A percentile compares a stretch with the other conserved stretches of the same genome.
Evolutionary conservation across 1,140 invertebrate species (phyloP).

Genomic region (Hypsibius dujardini): DNA sequence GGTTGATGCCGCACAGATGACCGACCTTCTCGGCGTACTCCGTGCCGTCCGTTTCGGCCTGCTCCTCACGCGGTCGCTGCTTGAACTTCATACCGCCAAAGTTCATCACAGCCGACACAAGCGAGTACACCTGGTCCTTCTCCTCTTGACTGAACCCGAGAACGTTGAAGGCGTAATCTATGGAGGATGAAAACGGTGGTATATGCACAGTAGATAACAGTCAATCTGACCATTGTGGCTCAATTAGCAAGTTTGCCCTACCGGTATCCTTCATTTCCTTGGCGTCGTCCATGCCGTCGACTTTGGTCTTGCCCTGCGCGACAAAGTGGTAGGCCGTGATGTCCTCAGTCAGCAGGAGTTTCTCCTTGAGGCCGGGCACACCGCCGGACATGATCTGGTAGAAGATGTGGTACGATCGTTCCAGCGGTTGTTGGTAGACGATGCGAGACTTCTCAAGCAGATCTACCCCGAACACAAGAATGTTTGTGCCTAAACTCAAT

Average conservation of each 20-base stretch:
- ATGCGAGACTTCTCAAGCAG: conserved; percentile 42
- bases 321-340: conserved; percentile 59
- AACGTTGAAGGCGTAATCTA: conserved; percentile 40
- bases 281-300: conserved; percentile 56
- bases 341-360: conserved; percentile 50
- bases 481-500: not conserved
- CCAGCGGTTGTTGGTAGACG: conserved; percentile 34
- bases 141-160: conserved; percentile 42
- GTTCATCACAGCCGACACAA: conserved; percentile 44
- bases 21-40: conserved; percentile 8
- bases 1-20: conserved; percentile 7
- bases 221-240: no score
- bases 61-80: conserved; percentile 45
- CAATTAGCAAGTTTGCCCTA: no score
- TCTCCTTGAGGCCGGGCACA: conserved; percentile 32
- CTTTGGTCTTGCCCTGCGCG: conserved; percentile 72
- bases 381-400: conserved; percentile 37
- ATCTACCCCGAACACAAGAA: conserved; percentile 31
- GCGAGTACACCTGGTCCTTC: conserved; percentile 42
- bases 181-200: no score
- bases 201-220: no score
- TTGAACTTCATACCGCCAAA: conserved; percentile 47
- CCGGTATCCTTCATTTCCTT: not conserved
- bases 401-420: conserved; percentile 43
- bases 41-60: conserved; percentile 42